Evolutionary conservation across 2,113 vertebrate genomes (phyloP), one percentile per base, ranked within the genome.

Genomic region (Cacatua alba): DNA sequence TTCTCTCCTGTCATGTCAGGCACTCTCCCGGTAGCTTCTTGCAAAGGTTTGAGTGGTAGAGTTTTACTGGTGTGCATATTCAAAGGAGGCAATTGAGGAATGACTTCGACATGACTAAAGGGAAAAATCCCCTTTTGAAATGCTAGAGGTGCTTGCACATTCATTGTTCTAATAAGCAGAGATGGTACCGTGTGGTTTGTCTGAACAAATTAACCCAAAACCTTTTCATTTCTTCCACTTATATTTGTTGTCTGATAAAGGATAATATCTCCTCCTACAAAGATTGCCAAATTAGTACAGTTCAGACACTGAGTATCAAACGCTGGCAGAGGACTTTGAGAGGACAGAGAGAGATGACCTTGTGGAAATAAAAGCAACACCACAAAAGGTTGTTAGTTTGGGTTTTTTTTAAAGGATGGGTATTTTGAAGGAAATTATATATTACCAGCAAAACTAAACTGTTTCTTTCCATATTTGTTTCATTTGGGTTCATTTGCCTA

Each of bases 121-220:
- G 31, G 25, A 88, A 82, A 94, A 94, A 94, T 60, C 33, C 26
- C 24, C 44, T 80, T 16, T 55, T 28, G 48, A 88, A 96, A 77
- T 78, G 31, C 44, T 81, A 37, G 76, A 93, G 39, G 59, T 68
- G 46, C 18, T 57, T 39, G 23, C 20, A 55, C 0, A 0, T 90
- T 88, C 39, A 8, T 79, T 83, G 16, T 90, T 78, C 44, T 82
- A 90, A 48, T 74, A 83, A 90, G 37, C 25, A 83, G 55, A 90
- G 49, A 31, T 55, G 48, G 29, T 74, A 79, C 15, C 0, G 0
- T 39, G 82, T 67, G 18, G 26, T 43, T 82, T 72, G 24, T 71
- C 64, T 75, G 60, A 96, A 74, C 39, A 68, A 90, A 81, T 90
- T 81, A 55, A 81, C 33, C 46, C 52, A 20, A 88, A 93, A 69